These are phyloP conservation scores for Melipona bicolor DNA, from an alignment of 2,888 invertebrate species.

Conservation along the genomic window DNA sequence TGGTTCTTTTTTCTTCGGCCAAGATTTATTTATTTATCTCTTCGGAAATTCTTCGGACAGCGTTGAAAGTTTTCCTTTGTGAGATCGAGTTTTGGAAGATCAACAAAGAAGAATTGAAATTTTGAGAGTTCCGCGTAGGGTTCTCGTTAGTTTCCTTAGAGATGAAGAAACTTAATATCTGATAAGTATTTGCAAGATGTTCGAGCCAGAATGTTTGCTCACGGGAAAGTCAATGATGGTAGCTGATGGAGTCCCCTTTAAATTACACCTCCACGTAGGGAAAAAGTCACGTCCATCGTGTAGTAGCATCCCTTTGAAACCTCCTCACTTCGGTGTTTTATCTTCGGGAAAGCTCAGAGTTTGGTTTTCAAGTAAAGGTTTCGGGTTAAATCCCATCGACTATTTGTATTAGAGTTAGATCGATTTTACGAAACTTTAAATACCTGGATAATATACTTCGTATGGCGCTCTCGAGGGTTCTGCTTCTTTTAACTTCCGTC, in stretches of 20 bases:
- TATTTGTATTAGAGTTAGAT: background rate
- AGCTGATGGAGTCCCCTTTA: background rate
- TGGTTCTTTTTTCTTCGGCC: background rate
- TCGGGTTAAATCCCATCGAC: too few species aligned
- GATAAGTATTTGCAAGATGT: conserved; percentile 15
- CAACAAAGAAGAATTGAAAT: conserved; percentile 2
- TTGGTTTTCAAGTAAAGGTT: background rate
- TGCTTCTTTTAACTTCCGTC: background rate
- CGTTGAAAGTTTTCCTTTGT: background rate
- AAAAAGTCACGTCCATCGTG: background rate
- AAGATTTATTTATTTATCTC: background rate
- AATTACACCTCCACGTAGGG: background rate
- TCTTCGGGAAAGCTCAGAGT: background rate
- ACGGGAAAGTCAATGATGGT: background rate
- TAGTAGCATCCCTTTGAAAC: background rate
- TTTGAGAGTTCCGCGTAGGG: background rate
- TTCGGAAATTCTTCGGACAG: background rate
- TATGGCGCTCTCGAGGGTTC: too few species aligned
- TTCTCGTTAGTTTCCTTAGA: background rate
- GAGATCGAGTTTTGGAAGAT: background rate
- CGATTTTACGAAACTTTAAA: background rate
- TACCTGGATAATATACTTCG: background rate
- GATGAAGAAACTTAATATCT: conserved; percentile 17
- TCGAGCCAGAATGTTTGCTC: background rate
- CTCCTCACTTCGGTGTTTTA: background rate